Evolutionary conservation across 2,113 vertebrate species (phyloP).

Genomic region (Glaucomys volans): DNA sequence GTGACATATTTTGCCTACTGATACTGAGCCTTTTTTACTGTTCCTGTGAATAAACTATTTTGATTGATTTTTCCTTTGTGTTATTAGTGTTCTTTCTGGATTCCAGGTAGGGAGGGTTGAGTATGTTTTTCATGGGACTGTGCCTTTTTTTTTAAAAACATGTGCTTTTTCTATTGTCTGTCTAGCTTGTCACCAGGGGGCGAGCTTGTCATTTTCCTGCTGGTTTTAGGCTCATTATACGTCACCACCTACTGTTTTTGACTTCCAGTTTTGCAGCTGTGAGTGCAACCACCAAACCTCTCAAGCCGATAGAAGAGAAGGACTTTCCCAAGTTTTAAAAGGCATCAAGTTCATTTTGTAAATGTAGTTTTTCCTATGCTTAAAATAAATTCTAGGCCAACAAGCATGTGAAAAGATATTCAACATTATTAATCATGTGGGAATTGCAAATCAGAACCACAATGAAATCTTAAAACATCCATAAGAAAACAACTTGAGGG

Average conservation of each 20-base stretch:
- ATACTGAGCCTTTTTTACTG: neutral
- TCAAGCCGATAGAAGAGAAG: neutral
- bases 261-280: constrained; percentile 47
- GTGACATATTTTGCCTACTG: neutral
- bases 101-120: neutral
- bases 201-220: constrained; percentile 64
- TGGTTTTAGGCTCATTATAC: neutral
- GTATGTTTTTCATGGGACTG: neutral
- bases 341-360: neutral
- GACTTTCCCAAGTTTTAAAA: constrained; percentile 27
- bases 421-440: neutral
- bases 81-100: neutral
- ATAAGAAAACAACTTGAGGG: neutral
- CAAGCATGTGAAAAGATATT: neutral
- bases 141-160: neutral
- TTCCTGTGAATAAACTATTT: constrained; percentile 64
- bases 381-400: neutral
- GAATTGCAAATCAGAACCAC: constrained; percentile 26
- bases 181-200: constrained; percentile 73
- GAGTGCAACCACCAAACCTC: neutral
- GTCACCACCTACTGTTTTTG: neutral
- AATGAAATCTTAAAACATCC: neutral
- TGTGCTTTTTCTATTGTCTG: constrained; percentile 33
- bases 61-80: constrained; percentile 11
- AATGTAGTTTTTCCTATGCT: constrained; percentile 35